Conservation (phyloP, 2,888 invertebrate species). For the Cabera pusaria region DNA sequence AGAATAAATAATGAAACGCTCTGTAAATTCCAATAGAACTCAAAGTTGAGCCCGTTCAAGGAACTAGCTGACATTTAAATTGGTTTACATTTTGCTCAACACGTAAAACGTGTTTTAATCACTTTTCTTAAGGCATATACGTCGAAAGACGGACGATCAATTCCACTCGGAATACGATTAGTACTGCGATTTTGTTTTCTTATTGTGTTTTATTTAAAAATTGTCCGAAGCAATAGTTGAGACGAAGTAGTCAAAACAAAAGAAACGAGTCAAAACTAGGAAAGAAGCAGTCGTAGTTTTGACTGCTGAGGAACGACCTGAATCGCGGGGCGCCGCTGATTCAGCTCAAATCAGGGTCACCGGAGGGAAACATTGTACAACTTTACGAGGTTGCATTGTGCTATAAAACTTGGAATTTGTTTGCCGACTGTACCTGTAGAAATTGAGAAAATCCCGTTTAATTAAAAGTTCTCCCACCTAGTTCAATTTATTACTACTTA, state of each 20-base stretch:
- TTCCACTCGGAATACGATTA: too few species aligned
- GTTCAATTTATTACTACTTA: constrained; percentile 29
- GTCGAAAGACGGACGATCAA: too few species aligned
- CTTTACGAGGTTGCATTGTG: constrained; percentile 27
- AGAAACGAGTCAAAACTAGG: too few species aligned
- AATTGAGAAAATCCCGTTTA: constrained; percentile 39
- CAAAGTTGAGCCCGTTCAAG: constrained; percentile 5
- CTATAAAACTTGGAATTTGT: constrained; percentile 30
- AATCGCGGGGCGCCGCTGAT: background rate
- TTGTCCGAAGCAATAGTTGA: too few species aligned
- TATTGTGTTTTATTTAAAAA: too few species aligned
- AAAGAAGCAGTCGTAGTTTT: too few species aligned
- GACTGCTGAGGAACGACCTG: too few species aligned
- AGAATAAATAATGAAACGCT: constrained; percentile 18
- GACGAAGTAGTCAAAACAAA: too few species aligned
- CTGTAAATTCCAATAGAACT: constrained; percentile 14
- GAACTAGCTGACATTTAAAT: constrained; percentile 7
- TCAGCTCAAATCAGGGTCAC: constrained; percentile 14
- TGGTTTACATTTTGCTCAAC: constrained; percentile 13
- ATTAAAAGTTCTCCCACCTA: constrained; percentile 42
- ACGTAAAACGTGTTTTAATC: constrained; percentile 4
- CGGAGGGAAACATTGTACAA: constrained; percentile 23
- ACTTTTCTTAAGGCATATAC: too few species aligned
- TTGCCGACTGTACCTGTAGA: constrained; percentile 22
- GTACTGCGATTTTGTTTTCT: too few species aligned